phyloP scores from a whole-genome alignment of 1,140 invertebrate species.

The Drosophila subobscura region DNA sequence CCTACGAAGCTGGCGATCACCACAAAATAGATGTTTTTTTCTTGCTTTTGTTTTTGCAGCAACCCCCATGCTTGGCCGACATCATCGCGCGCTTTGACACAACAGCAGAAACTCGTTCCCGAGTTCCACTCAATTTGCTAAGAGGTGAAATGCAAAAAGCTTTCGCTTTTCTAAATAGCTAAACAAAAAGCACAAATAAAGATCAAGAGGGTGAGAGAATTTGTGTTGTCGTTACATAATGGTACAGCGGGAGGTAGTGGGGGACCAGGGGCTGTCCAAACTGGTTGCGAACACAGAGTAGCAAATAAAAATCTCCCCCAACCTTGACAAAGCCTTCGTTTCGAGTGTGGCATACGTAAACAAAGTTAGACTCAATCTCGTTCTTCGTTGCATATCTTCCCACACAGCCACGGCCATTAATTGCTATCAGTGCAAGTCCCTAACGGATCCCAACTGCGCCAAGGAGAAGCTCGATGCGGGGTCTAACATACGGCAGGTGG shows the following conservation, averaged over 20 bases:
- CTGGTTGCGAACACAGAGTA: constrained; percentile 46
- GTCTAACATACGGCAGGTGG: constrained; percentile 64
- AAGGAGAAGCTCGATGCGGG: constrained; percentile 63
- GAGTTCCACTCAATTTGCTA: constrained; percentile 58
- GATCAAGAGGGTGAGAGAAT: constrained; percentile 3
- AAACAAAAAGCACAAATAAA: constrained; percentile 26
- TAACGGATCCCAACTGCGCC: constrained; percentile 73
- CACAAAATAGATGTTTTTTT: constrained; percentile 64
- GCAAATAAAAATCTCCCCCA: constrained; percentile 19
- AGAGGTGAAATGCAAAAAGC: constrained; percentile 28
- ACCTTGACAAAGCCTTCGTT: constrained; percentile 23
- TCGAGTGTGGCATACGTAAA: background rate
- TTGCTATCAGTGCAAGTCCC: constrained; percentile 79
- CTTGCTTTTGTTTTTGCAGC: constrained; percentile 13
- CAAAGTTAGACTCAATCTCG: background rate
- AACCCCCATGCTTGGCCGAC: constrained; percentile 28
- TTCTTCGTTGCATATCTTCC: background rate
- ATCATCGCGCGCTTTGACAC: constrained; percentile 11
- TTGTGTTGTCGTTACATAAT: constrained; percentile 56
- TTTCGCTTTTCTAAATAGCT: no score
- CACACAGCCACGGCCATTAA: constrained; percentile 70
- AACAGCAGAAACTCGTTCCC: constrained; percentile 54
- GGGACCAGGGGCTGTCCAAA: constrained; percentile 37
- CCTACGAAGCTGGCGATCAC: constrained; percentile 64
- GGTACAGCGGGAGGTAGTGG: background rate